Evolutionary conservation across 2,113 vertebrate species (phyloP).

Genomic region (Rallus limicola): DNA sequence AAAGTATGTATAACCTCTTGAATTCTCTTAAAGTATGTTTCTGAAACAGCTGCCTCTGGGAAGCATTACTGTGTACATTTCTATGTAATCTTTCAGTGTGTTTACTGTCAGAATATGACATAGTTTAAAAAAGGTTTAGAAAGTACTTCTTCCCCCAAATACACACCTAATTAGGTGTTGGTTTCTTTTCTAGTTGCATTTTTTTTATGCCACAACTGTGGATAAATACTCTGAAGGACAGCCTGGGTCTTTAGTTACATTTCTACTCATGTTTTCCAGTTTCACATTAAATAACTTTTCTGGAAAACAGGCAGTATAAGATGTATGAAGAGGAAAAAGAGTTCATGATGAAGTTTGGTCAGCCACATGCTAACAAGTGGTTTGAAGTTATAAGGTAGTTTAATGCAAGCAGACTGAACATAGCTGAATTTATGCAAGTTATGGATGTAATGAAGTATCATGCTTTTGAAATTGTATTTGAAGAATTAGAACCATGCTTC

Average conservation of each 20-base stretch:
- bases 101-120: background rate
- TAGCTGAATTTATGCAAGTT: background rate
- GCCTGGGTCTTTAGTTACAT: background rate
- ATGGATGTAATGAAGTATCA: background rate
- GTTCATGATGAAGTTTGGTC: background rate
- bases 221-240: background rate
- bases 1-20: constrained; percentile 77
- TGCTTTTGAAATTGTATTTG: background rate
- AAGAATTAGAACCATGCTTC: background rate
- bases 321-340: background rate
- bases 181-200: background rate
- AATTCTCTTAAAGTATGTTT: background rate
- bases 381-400: background rate
- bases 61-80: background rate
- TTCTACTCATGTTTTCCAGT: background rate
- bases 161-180: background rate
- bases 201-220: background rate
- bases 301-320: background rate
- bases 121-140: background rate
- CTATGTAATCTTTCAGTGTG: background rate
- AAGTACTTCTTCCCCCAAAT: background rate
- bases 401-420: background rate
- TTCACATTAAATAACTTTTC: background rate
- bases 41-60: background rate
- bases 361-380: background rate